These are phyloP conservation scores for Henricia sp. DNA, from an alignment of 53 echinoderm and acorn worm species.

Conservation along the genomic window DNA sequence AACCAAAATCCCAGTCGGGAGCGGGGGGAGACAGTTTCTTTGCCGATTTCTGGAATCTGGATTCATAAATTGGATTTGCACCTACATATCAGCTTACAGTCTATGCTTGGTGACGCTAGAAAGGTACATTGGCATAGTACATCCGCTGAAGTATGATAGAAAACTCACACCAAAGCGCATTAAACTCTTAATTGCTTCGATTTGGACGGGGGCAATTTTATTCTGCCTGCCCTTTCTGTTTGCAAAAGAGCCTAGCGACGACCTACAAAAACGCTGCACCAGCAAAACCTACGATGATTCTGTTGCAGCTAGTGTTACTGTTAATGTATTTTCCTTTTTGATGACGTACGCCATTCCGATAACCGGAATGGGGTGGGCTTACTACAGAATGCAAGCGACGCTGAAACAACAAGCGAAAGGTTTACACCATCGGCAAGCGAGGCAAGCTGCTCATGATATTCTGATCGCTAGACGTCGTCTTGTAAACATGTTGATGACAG, in stretches of 20 bases:
- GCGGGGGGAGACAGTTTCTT: not conserved
- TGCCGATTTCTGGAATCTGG: not conserved
- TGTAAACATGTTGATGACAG: not conserved
- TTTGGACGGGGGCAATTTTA: slow-evolving; percentile 9
- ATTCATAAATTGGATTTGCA: not conserved
- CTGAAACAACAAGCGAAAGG: slow-evolving; percentile 24
- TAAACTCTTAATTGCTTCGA: not conserved
- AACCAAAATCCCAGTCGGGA: not conserved
- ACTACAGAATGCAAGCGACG: slow-evolving; percentile 28
- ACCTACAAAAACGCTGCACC: not conserved
- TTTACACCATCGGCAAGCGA: slow-evolving; percentile 8
- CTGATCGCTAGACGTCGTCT: slow-evolving; percentile 24
- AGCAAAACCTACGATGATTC: not conserved
- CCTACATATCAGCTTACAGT: slow-evolving; percentile 16
- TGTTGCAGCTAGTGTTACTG: not conserved
- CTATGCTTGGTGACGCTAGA: slow-evolving; percentile 44
- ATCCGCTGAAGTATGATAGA: slow-evolving; percentile 14
- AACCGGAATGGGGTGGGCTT: slow-evolving; percentile 17
- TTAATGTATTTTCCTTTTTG: not conserved
- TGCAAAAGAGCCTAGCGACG: not conserved
- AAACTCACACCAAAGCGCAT: not conserved
- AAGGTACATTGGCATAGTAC: slow-evolving; percentile 35
- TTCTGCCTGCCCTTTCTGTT: slow-evolving; percentile 1
- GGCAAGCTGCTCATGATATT: slow-evolving; percentile 26
- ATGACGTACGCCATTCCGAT: not conserved